Evolutionary conservation across 1,140 invertebrate genomes (phyloP), one percentile per base, ranked within the genome.

Genomic region (Philaenus spumarius): DNA sequence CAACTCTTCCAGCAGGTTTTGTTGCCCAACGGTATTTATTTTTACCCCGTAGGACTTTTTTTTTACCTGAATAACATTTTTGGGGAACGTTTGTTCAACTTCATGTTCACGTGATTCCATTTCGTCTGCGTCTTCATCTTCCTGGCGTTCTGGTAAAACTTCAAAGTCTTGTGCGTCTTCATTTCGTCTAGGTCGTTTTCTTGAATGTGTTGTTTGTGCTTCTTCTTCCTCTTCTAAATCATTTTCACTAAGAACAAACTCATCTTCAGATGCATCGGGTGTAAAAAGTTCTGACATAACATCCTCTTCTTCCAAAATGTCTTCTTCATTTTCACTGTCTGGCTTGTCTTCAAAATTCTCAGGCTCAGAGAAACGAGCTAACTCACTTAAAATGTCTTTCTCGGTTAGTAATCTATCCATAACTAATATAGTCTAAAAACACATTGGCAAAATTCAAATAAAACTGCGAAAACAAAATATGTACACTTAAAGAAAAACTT

Each of bases 241-340:
- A 50, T 22, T 50, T 50, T 9, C 2, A 50, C 47, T 50, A 23
- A 9, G 47, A 11, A 50, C n/a, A 50, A 22, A 50, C 20, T 50
- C 47, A 50, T 50, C 47, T 23, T 50, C 47, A 19, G 47, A 50
- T 19, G 15, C 20, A 23, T 50, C 47, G 24, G 47, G 2, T 50
- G 47, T 23, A 50, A 19, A 23, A 50, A 50, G 47, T 15, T 50
- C 15, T 50, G 47, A 50, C 47, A 19, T 7, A 50, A 50, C 47
- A 50, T 50, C 47, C 20, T 50, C 47, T 50, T 50, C 47, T 23
- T n/a, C n/a, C n/a, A 50, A 50, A 50, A 50, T 19, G n/a, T 50
- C 9, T 22, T 23, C 11, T 50, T 23, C n/a, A 22, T 23, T 50
- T 50, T 50, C 40, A 50, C 47, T 50, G 24, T 23, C 22, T 22